Evolutionary conservation across 1,140 invertebrate genomes (phyloP).

Genomic region (Drosophila dunni): DNA sequence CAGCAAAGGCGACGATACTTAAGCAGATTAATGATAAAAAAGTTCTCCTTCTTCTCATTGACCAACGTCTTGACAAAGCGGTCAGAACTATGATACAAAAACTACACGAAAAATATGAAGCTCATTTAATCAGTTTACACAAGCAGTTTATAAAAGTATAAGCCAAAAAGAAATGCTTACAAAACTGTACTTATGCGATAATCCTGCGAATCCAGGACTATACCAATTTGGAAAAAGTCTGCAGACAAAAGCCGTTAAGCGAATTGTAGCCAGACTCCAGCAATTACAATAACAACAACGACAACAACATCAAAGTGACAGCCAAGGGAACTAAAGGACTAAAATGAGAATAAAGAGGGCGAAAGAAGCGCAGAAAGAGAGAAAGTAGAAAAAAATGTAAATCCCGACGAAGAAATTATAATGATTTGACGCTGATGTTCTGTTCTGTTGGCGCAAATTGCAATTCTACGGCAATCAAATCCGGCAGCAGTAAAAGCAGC

Average conservation of each 20-base stretch:
- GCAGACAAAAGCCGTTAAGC: constrained; percentile 41
- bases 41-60: too few species aligned
- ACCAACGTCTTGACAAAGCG: too few species aligned
- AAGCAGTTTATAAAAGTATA: neutral
- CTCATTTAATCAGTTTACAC: too few species aligned
- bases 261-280: constrained; percentile 47
- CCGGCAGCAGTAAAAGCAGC: constrained; percentile 48
- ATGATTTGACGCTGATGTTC: constrained; percentile 82
- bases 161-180: neutral
- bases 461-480: constrained; percentile 82
- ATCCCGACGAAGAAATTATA: constrained; percentile 73
- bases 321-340: constrained; percentile 32
- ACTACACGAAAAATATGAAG: neutral
- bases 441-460: constrained; percentile 80
- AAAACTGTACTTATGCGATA: constrained; percentile 1
- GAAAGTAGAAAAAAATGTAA: constrained; percentile 7
- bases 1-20: too few species aligned
- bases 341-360: constrained; percentile 5
- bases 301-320: constrained; percentile 48
- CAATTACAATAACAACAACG: constrained; percentile 55
- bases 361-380: constrained; percentile 7
- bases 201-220: constrained; percentile 22
- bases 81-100: neutral
- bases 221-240: constrained; percentile 19
- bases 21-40: too few species aligned